Percentiles rank a stretch among this genome's conserved stretches.
Evolutionary conservation across 2,113 vertebrate genomes (phyloP).

Genomic region (Melanostigma gelatinosum): DNA sequence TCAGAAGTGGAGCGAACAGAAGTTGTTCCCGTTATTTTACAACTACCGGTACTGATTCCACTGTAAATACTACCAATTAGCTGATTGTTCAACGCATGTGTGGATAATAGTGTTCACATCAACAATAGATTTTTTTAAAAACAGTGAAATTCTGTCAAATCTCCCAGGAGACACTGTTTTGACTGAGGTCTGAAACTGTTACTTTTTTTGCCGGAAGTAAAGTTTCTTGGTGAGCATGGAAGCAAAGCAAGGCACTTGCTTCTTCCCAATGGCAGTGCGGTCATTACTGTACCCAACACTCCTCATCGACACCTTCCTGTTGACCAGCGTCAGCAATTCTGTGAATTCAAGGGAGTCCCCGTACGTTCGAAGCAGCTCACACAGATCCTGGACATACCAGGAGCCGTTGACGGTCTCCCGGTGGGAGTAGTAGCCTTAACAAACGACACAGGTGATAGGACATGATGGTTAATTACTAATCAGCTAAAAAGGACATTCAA

Average conservation of each 20-base stretch:
- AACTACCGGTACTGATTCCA: neutral
- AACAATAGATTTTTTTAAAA: neutral
- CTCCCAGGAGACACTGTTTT: neutral
- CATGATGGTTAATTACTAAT: neutral
- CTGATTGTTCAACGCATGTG: neutral
- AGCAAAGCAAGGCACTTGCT: slow-evolving; percentile 96
- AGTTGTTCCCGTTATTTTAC: slow-evolving; percentile 24
- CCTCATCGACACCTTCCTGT: slow-evolving; percentile 91
- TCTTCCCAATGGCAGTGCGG: slow-evolving; percentile 87
- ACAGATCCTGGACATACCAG: slow-evolving; percentile 97
- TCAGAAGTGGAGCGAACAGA: neutral
- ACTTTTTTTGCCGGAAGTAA: slow-evolving; percentile 86
- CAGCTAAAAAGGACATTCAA: neutral
- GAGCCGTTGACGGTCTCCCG: slow-evolving; percentile 91
- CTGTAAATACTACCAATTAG: neutral
- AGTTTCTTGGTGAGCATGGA: slow-evolving; percentile 98
- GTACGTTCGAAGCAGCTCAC: slow-evolving; percentile 83
- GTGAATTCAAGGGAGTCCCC: slow-evolving; percentile 91
- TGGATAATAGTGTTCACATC: neutral
- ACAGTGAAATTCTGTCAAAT: neutral
- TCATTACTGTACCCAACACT: slow-evolving; percentile 81
- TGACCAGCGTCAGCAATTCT: slow-evolving; percentile 93
- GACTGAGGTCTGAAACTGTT: neutral
- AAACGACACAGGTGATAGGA: neutral
- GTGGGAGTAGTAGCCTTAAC: slow-evolving; percentile 94